Percentiles rank a stretch among this genome's conserved stretches.
phyloP scores from a whole-genome alignment of 1,140 invertebrate species.

The Zaprionus tsacasi region DNA sequence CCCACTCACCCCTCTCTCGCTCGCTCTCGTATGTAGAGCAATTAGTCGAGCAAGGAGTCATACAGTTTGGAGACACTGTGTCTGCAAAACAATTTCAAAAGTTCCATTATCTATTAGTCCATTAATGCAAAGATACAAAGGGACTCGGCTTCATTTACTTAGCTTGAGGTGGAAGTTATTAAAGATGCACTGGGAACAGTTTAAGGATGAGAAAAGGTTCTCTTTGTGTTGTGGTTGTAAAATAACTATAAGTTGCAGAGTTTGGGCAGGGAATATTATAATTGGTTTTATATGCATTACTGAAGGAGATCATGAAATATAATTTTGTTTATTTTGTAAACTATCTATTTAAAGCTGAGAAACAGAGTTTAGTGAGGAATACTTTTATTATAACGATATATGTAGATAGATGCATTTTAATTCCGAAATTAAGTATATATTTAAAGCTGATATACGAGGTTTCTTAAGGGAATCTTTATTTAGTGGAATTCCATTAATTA shows the following conservation, averaged over 20 bases:
- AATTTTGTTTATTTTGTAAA: no score
- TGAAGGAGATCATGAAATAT: no score
- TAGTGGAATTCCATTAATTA: no score
- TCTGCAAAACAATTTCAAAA: constrained; percentile 66
- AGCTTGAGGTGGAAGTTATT: neutral
- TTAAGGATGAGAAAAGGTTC: neutral
- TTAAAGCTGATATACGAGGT: neutral
- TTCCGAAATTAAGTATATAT: no score
- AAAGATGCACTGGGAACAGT: neutral
- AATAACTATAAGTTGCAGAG: no score
- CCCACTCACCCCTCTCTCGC: neutral
- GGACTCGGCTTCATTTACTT: constrained; percentile 9
- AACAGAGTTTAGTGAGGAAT: no score
- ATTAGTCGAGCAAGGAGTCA: constrained; percentile 5
- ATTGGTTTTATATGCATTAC: no score
- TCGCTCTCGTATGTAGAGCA: neutral
- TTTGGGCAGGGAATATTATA: no score
- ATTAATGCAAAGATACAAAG: constrained; percentile 54
- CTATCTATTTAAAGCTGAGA: neutral
- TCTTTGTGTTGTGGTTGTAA: no score
- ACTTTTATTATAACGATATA: no score
- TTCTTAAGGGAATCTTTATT: no score
- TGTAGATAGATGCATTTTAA: no score
- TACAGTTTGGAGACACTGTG: constrained; percentile 1
- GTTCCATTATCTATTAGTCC: constrained; percentile 77